Percentiles rank a stretch among this genome's conserved stretches.
Evolutionary conservation across 2,113 vertebrate species (phyloP).

Genomic region (Zootoca vivipara): DNA sequence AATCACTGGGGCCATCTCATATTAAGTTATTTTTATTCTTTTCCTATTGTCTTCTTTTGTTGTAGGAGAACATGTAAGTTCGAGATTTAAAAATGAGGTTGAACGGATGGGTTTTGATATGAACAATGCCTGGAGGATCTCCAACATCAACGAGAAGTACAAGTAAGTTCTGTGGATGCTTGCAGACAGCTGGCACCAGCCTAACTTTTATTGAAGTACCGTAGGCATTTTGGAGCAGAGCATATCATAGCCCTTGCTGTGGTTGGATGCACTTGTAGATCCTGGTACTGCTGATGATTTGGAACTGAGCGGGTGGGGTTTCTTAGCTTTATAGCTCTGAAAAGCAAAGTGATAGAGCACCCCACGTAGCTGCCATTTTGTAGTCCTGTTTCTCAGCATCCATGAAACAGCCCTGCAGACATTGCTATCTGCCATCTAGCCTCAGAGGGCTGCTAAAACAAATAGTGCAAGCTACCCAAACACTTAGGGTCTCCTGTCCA

Average conservation of each 20-base stretch:
- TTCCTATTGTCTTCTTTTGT: conserved; percentile 36
- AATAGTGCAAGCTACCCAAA: too few species aligned
- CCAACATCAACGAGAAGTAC: conserved; percentile 97
- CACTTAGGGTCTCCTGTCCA: neutral
- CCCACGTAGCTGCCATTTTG: neutral
- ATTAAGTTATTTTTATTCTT: conserved; percentile 17
- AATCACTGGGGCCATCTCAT: neutral
- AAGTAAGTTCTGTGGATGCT: conserved; percentile 77
- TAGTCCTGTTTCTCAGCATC: neutral
- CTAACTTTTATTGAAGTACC: neutral
- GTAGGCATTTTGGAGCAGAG: conserved; percentile 1
- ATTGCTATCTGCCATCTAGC: too few species aligned
- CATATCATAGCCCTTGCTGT: neutral
- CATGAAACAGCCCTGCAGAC: neutral
- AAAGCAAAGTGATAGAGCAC: neutral
- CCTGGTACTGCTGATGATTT: too few species aligned
- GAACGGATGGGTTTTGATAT: conserved; percentile 98
- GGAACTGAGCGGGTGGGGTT: neutral
- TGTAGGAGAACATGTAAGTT: conserved; percentile 93
- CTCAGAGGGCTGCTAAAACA: neutral
- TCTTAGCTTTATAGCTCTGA: neutral
- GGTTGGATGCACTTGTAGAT: neutral
- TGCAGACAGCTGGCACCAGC: neutral
- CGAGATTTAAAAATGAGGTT: conserved; percentile 96
- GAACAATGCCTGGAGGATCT: conserved; percentile 97